These are phyloP conservation scores for Anneissia japonica DNA, from an alignment of 35 echinoderm and acorn worm genomes.

Conservation along the genomic window DNA sequence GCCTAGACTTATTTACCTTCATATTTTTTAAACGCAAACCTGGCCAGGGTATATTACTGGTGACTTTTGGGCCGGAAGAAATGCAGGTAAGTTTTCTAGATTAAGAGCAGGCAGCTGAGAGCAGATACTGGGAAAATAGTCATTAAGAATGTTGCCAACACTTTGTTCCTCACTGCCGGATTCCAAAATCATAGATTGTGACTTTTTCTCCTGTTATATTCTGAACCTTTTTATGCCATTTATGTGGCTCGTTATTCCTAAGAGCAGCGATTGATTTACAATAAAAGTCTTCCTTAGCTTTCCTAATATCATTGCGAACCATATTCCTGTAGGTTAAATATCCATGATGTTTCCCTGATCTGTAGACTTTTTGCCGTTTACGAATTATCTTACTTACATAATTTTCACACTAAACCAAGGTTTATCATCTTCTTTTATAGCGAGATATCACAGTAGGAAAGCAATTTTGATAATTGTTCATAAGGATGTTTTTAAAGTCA, in stretches of 20 bases:
- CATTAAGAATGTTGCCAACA: neutral
- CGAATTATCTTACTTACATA: neutral
- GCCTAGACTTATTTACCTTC: neutral
- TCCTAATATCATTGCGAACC: neutral
- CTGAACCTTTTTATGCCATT: neutral
- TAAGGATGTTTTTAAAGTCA: neutral
- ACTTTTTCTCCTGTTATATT: neutral
- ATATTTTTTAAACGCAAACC: neutral
- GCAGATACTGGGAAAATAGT: neutral
- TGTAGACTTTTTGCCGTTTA: neutral
- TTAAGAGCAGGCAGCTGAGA: neutral
- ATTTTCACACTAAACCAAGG: neutral
- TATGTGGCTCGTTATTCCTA: neutral
- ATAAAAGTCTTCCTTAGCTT: neutral
- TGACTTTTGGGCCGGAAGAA: neutral
- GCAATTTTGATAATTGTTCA: neutral
- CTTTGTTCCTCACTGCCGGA: neutral
- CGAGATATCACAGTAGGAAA: neutral
- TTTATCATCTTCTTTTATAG: neutral
- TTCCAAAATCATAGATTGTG: neutral
- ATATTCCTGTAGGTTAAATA: neutral
- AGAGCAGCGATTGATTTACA: neutral
- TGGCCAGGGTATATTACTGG: neutral
- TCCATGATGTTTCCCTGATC: neutral
- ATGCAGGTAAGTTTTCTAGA: neutral